These are phyloP conservation scores for Scarus forsteni DNA, from an alignment of 2,797 vertebrate species.

Conservation along the genomic window DNA sequence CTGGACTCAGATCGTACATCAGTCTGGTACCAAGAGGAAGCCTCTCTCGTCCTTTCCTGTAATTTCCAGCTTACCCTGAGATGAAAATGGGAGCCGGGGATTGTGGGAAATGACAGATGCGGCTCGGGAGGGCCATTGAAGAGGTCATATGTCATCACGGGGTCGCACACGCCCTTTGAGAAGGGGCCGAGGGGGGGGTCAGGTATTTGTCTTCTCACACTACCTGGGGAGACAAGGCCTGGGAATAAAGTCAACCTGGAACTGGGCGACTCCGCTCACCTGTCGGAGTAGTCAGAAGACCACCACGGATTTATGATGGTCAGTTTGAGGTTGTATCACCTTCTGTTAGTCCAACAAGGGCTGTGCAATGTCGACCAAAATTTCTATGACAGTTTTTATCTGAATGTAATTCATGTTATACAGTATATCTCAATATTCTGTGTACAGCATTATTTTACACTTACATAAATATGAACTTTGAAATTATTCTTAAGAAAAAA, in stretches of 20 bases:
- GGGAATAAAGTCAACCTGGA: constrained; percentile 62
- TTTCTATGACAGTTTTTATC: too few species aligned
- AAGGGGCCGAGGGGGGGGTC: constrained; percentile 13
- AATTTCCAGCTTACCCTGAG: constrained; percentile 81
- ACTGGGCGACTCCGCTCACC: constrained; percentile 57
- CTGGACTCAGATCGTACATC: constrained; percentile 13
- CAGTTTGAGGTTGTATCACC: constrained; percentile 21
- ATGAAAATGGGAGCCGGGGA: constrained; percentile 76
- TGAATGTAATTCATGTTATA: too few species aligned
- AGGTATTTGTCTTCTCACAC: constrained; percentile 54
- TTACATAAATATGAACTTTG: too few species aligned
- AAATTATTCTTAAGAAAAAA: too few species aligned
- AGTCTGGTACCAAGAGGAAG: constrained; percentile 53
- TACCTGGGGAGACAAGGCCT: constrained; percentile 70
- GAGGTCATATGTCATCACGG: constrained; percentile 82
- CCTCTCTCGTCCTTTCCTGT: constrained; percentile 79
- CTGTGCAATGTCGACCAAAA: too few species aligned
- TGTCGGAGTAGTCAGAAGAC: constrained; percentile 35
- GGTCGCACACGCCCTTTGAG: constrained; percentile 80
- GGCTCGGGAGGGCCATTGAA: constrained; percentile 76
- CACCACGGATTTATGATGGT: constrained; percentile 30
- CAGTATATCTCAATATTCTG: too few species aligned
- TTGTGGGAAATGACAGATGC: constrained; percentile 83
- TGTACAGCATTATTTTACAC: too few species aligned
- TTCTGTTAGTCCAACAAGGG: background rate